Percentiles rank a stretch among this genome's conserved stretches.
phyloP scores from a whole-genome alignment of 2,797 vertebrate species.

The Rhincodon typus region DNA sequence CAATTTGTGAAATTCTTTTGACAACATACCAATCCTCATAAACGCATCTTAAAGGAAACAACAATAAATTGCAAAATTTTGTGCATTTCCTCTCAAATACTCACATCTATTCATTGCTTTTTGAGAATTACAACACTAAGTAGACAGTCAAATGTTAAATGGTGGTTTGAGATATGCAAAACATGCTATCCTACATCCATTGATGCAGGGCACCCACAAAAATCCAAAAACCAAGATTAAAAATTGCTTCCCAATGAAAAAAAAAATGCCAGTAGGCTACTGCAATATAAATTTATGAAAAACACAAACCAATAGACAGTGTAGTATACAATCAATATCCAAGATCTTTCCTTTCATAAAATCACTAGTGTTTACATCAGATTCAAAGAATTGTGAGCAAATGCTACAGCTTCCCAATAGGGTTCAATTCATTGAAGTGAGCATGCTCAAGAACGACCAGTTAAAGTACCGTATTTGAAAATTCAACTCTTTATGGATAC shows the following conservation, averaged over 20 bases:
- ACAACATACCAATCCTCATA: neutral
- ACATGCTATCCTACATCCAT: neutral
- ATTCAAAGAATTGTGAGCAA: constrained; percentile 31
- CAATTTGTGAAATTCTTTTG: constrained; percentile 14
- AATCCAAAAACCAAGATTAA: constrained; percentile 16
- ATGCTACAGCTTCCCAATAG: constrained; percentile 30
- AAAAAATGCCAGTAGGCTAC: neutral
- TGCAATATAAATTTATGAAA: neutral
- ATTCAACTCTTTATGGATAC: constrained; percentile 10
- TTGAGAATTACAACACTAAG: constrained; percentile 5
- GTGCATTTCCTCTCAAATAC: neutral
- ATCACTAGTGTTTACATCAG: constrained; percentile 14
- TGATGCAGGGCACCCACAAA: constrained; percentile 1
- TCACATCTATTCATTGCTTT: neutral
- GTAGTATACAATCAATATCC: neutral
- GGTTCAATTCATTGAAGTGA: constrained; percentile 32
- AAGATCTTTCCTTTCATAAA: constrained; percentile 19
- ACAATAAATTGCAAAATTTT: neutral
- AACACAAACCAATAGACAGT: neutral
- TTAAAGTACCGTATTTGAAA: neutral
- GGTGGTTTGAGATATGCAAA: neutral
- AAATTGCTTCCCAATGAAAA: constrained; percentile 9
- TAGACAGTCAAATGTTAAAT: neutral
- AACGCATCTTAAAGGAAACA: neutral
- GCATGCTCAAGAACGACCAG: constrained; percentile 13